Conservation (phyloP, 2,888 invertebrate species). For the Chrysolina haemoptera region DNA sequence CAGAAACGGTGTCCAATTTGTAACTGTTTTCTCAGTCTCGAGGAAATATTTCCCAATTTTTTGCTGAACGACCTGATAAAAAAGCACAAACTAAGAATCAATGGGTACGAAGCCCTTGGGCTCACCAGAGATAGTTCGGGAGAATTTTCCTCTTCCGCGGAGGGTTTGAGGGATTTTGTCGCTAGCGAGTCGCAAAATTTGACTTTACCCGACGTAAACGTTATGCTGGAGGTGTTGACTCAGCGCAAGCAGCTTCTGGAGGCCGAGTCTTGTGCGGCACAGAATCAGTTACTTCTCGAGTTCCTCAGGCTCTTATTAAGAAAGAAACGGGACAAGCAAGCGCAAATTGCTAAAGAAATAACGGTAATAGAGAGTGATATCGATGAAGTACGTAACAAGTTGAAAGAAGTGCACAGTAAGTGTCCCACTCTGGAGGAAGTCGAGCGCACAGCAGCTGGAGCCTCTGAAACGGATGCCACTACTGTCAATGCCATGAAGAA, state of each 20-base stretch:
- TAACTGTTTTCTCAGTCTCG: conserved; percentile 78
- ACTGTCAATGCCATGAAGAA: conserved; percentile 73
- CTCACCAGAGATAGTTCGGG: conserved; percentile 66
- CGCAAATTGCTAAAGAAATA: conserved; percentile 80
- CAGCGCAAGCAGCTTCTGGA: conserved; percentile 86
- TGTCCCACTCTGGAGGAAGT: conserved; percentile 75
- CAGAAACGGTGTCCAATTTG: conserved; percentile 88
- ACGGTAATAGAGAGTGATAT: conserved; percentile 83
- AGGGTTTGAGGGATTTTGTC: conserved; percentile 76
- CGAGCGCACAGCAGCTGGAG: conserved; percentile 67
- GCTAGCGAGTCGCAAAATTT: conserved; percentile 81
- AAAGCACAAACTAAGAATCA: conserved; percentile 76
- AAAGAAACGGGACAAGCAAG: conserved; percentile 79
- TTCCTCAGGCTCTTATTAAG: conserved; percentile 84
- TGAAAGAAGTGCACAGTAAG: conserved; percentile 74
- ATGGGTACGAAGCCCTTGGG: conserved; percentile 69
- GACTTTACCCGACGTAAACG: conserved; percentile 84
- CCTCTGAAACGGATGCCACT: conserved; percentile 68
- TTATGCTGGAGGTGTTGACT: conserved; percentile 84
- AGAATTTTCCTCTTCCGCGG: conserved; percentile 69
- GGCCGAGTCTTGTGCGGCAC: conserved; percentile 84
- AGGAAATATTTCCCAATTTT: conserved; percentile 90
- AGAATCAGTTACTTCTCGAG: conserved; percentile 86
- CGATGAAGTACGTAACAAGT: conserved; percentile 79
- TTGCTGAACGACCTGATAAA: conserved; percentile 86